Evolutionary conservation across 2,888 invertebrate species (phyloP).

Genomic region (Nysson spinosus): DNA sequence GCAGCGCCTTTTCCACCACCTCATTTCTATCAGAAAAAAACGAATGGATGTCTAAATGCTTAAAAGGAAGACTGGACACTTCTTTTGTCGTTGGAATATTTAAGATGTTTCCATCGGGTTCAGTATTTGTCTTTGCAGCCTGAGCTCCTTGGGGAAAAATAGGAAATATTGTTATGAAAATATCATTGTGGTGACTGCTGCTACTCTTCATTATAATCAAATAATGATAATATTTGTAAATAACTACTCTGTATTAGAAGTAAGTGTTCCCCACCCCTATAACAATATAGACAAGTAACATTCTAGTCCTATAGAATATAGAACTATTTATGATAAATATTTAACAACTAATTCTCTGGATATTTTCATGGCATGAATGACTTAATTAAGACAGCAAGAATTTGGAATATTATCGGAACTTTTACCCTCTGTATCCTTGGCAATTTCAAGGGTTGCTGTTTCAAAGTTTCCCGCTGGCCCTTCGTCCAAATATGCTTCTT

Average conservation of each 20-base stretch:
- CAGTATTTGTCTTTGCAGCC: slow-evolving; percentile 8
- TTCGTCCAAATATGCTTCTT: slow-evolving; percentile 66
- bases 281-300: too few relatives aligned
- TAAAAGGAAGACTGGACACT: slow-evolving; percentile 61
- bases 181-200: too few relatives aligned
- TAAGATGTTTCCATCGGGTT: not conserved
- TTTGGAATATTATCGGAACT: slow-evolving; percentile 2
- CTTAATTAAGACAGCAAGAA: not conserved
- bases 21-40: slow-evolving; percentile 87
- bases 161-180: not conserved
- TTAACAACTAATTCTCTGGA: too few relatives aligned
- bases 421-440: slow-evolving; percentile 54
- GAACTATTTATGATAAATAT: too few relatives aligned
- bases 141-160: slow-evolving; percentile 3
- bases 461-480: slow-evolving; percentile 66
- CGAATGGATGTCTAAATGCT: slow-evolving; percentile 79
- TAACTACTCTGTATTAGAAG: too few relatives aligned
- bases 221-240: too few relatives aligned
- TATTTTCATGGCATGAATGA: too few relatives aligned
- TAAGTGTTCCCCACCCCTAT: too few relatives aligned
- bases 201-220: too few relatives aligned
- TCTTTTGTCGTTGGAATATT: slow-evolving; percentile 32
- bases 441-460: slow-evolving; percentile 64
- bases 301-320: too few relatives aligned
- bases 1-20: slow-evolving; percentile 85